Percentiles rank a stretch among this genome's conserved stretches.
Conservation (phyloP, 2,888 invertebrate genomes). For the Gymnoscelis rufifasciata region DNA sequence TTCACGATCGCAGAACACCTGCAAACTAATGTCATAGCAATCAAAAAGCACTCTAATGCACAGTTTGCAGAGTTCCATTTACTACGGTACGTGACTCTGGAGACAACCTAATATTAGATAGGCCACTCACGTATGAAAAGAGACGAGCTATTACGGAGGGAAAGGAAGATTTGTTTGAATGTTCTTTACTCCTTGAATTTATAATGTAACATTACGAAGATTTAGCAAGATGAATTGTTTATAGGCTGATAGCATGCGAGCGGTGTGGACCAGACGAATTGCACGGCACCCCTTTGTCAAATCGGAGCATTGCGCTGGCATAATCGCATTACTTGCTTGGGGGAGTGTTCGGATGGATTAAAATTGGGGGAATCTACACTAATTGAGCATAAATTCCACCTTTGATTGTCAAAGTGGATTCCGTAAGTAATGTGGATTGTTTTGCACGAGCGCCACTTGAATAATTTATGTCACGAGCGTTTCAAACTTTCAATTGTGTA, state of each 20-base stretch:
- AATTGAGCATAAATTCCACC: slow-evolving; percentile 47
- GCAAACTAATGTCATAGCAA: slow-evolving; percentile 40
- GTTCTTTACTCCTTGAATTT: slow-evolving; percentile 54
- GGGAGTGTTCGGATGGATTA: slow-evolving; percentile 45
- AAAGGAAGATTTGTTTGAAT: slow-evolving; percentile 49
- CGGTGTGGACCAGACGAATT: slow-evolving; percentile 65
- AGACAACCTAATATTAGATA: slow-evolving; percentile 48
- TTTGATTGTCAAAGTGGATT: slow-evolving; percentile 45
- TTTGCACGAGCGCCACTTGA: slow-evolving; percentile 42
- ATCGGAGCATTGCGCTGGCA: slow-evolving; percentile 45
- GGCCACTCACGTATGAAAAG: slow-evolving; percentile 50
- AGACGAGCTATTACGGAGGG: slow-evolving; percentile 48
- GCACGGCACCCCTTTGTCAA: slow-evolving; percentile 50
- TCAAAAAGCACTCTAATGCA: slow-evolving; percentile 52
- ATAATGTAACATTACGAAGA: slow-evolving; percentile 46
- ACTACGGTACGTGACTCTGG: slow-evolving; percentile 42
- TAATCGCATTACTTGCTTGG: slow-evolving; percentile 59
- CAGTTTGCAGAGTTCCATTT: slow-evolving; percentile 54
- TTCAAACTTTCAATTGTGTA: slow-evolving; percentile 40
- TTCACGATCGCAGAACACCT: slow-evolving; percentile 50
- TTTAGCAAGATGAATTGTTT: slow-evolving; percentile 59
- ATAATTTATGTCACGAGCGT: slow-evolving; percentile 41
- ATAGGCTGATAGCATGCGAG: slow-evolving; percentile 46
- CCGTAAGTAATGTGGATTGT: slow-evolving; percentile 44
- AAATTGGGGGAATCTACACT: slow-evolving; percentile 43